These are phyloP conservation scores for Ellobium chinense DNA, from an alignment of 2,888 invertebrate genomes.

Conservation along the genomic window DNA sequence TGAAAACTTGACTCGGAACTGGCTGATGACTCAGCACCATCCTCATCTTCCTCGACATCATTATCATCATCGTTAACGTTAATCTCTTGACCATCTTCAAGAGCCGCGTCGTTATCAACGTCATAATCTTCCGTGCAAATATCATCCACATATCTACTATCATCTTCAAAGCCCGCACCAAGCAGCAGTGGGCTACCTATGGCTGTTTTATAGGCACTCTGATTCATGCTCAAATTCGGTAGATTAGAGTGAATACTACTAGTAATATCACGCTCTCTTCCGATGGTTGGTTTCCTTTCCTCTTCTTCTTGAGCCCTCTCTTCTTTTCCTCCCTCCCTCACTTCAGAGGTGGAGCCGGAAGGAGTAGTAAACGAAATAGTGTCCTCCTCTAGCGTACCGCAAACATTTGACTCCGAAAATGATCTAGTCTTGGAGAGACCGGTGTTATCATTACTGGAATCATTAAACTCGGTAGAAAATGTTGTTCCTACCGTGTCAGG, in stretches of 20 bases:
- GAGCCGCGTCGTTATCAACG: neutral
- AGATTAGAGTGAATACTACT: neutral
- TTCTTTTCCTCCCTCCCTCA: slow-evolving; percentile 25
- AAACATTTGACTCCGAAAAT: slow-evolving; percentile 9
- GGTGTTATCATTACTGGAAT: neutral
- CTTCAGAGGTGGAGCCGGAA: slow-evolving; percentile 16
- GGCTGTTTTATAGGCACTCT: slow-evolving; percentile 14
- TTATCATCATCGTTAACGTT: neutral
- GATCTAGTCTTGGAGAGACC: neutral
- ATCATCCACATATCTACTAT: neutral
- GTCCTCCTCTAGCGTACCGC: neutral
- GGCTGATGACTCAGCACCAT: slow-evolving; percentile 14
- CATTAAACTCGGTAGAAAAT: neutral
- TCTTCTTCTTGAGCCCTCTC: slow-evolving; percentile 9
- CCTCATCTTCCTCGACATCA: neutral
- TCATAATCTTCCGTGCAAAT: slow-evolving; percentile 3
- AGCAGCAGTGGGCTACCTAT: neutral
- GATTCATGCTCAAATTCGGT: neutral
- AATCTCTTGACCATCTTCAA: neutral
- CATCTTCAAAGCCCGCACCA: neutral
- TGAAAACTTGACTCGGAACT: slow-evolving; percentile 43
- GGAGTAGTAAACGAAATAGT: slow-evolving; percentile 4
- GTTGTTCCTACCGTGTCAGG: too few species aligned
- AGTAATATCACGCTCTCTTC: neutral
- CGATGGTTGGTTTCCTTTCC: neutral